Base-by-base conservation (phyloP, 2,888 invertebrate genomes). In the Meliscaeva auricollis region DNA sequence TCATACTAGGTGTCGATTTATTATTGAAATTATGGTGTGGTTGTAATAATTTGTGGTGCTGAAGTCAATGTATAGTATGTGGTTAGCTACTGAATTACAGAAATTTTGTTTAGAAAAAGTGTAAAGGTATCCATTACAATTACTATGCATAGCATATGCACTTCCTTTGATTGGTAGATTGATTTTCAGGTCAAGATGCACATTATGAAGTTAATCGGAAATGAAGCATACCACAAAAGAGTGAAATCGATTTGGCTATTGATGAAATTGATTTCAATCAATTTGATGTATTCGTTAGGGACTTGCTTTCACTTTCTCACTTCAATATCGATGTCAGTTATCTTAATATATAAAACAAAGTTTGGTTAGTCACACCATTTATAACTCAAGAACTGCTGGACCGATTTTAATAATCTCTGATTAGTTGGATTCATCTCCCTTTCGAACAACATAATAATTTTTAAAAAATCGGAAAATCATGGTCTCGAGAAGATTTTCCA, bases 21-120 rank as follows among this genome's bases (percentile, higher is more conserved):
- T 64, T 64, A 50, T 72, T 64, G 54, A 56, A 72, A 50, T 41
- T 50, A 46, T 64, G 9, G 35, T 66, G 32, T 20, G 30, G 35
- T 48, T 46, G 38, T 8, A 35, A 30, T 30, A 35, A 70, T 70
- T 62, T 70, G 70, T 54, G 70, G 69, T n/a, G n/a, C n/a, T 76
- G 11, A 41, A 70, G 68, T 52, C 76, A 52, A 76, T 69, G 48
- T n/a, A n/a, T n/a, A n/a, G n/a, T n/a, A 32, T 79, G 68, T 58
- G 79, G 79, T 79, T 68, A 73, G 68, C 79, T 79, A 68, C 79
- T 73, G 79, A 60, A 68, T 73, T 73, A 73, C 79, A 52, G 32
- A 62, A 64, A 73, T 58, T 73, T 11, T 17, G 15, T n/a, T 9
- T 9, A 2, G 13, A 22, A 66, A 15, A 13, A 9, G 8, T 38